These are phyloP conservation scores for Oxycera nigricornis DNA, from an alignment of 2,888 invertebrate genomes.

Conservation along the genomic window DNA sequence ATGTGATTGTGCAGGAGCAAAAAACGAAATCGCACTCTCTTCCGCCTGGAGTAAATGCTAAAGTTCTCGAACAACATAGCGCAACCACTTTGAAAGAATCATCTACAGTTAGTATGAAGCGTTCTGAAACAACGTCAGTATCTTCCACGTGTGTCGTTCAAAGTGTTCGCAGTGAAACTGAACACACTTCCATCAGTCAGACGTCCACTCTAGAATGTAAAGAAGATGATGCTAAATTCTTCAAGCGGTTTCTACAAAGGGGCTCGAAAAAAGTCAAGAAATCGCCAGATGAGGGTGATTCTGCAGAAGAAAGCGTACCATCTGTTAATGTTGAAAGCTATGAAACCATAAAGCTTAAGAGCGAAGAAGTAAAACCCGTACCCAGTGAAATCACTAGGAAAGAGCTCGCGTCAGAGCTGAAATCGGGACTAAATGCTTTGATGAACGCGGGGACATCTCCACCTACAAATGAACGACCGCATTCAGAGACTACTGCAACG, in stretches of 20 bases:
- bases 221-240: conserved; percentile 65
- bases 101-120: conserved; percentile 39
- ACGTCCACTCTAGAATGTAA: conserved; percentile 41
- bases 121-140: conserved; percentile 43
- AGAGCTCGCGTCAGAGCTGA: not conserved
- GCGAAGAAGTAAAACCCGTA: conserved; percentile 63
- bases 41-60: conserved; percentile 56
- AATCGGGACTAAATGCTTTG: conserved; percentile 59
- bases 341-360: not conserved
- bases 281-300: conserved; percentile 57
- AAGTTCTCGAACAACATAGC: conserved; percentile 53
- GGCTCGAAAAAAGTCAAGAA: conserved; percentile 75
- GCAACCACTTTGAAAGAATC: conserved; percentile 39
- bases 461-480: not conserved
- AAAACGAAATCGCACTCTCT: conserved; percentile 59
- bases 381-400: conserved; percentile 58
- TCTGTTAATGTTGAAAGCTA: not conserved
- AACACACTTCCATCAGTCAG: conserved; percentile 8
- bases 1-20: conserved; percentile 27
- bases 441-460: conserved; percentile 53
- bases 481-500: conserved; percentile 62
- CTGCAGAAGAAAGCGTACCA: conserved; percentile 51
- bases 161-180: conserved; percentile 40
- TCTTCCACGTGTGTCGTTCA: conserved; percentile 33
- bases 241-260: conserved; percentile 72